Conservation (phyloP, 1,140 invertebrate species). For the Drosophila biarmipes region DNA sequence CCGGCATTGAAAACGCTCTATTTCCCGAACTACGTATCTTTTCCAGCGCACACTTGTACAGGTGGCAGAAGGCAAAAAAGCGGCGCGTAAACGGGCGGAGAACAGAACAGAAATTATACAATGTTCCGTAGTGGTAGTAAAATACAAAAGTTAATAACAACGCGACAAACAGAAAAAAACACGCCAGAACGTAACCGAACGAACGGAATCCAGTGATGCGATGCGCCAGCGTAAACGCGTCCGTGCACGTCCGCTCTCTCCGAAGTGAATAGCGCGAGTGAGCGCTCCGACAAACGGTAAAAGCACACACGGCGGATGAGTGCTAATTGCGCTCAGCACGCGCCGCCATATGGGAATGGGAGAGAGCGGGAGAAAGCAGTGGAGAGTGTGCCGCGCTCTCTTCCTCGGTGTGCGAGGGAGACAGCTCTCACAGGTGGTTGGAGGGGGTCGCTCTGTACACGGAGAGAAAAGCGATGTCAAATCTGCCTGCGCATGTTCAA, state of each 20-base stretch:
- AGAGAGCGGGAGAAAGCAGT: neutral
- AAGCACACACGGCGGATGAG: constrained; percentile 44
- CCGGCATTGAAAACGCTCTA: constrained; percentile 31
- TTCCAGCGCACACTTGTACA: constrained; percentile 49
- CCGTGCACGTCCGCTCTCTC: constrained; percentile 61
- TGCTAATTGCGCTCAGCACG: constrained; percentile 48
- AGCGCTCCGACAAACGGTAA: constrained; percentile 27
- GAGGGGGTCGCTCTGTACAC: neutral
- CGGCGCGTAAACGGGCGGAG: constrained; percentile 57
- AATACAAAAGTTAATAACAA: constrained; percentile 79
- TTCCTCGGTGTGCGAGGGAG: constrained; percentile 2
- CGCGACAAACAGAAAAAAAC: constrained; percentile 61
- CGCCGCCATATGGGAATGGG: constrained; percentile 9
- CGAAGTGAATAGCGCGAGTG: constrained; percentile 65
- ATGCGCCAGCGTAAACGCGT: constrained; percentile 37
- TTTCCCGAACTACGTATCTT: constrained; percentile 32
- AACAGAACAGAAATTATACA: constrained; percentile 69
- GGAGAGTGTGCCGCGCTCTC: constrained; percentile 33
- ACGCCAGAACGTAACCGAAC: constrained; percentile 45
- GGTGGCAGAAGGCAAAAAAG: constrained; percentile 57
- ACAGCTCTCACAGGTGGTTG: constrained; percentile 47
- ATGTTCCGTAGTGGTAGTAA: constrained; percentile 64
- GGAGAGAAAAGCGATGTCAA: neutral
- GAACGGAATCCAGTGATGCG: constrained; percentile 34
- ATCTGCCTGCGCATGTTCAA: too few relatives aligned